A percentile compares a stretch with the other conserved stretches of the same genome.
These are phyloP conservation scores for Chaetophractus vellerosus DNA, from an alignment of 2,797 vertebrate species.

Conservation along the genomic window DNA sequence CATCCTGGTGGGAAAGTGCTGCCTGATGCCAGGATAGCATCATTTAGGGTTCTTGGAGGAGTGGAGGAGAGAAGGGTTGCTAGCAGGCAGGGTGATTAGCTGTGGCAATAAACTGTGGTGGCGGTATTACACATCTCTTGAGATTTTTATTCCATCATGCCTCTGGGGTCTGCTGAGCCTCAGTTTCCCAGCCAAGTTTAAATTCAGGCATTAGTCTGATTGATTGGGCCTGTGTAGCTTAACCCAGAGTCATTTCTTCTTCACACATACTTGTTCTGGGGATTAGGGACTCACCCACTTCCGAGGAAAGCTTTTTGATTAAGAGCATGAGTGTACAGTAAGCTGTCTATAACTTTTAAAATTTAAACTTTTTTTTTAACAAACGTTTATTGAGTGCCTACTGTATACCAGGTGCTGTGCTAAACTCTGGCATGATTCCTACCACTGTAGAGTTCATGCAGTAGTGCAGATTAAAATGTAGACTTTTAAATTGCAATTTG, in stretches of 20 bases:
- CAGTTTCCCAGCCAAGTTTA: conserved; percentile 29
- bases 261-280: background rate
- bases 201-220: conserved; percentile 5
- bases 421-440: too few relatives aligned
- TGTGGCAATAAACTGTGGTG: background rate
- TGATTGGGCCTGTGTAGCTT: background rate
- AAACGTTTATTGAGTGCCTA: too few relatives aligned
- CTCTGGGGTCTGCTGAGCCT: background rate
- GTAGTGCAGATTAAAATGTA: background rate
- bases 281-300: background rate
- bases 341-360: conserved; percentile 33
- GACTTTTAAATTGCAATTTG: conserved; percentile 45
- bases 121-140: background rate
- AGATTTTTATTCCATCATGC: background rate
- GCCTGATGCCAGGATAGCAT: background rate
- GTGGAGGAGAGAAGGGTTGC: background rate
- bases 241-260: conserved; percentile 18
- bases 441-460: too few relatives aligned
- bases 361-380: background rate
- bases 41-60: background rate
- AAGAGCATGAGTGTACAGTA: background rate
- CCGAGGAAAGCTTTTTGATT: conserved; percentile 34
- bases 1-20: background rate
- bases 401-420: too few relatives aligned
- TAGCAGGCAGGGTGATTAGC: background rate